These are phyloP conservation scores for Papilio elwesi DNA, from an alignment of 2,888 invertebrate genomes.

Conservation along the genomic window DNA sequence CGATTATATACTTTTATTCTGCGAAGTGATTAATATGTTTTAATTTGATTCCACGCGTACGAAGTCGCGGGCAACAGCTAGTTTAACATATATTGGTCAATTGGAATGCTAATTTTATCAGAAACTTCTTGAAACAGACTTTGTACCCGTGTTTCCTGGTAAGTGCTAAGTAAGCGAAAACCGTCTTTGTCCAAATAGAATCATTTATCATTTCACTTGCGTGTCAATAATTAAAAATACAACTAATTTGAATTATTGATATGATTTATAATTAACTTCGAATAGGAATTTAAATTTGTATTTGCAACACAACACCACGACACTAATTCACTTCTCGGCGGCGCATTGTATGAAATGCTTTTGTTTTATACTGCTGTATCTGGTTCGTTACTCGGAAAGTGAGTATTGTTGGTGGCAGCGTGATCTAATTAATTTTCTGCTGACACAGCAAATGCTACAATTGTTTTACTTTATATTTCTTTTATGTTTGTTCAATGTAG, in stretches of 20 bases:
- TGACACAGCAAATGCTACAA: constrained; percentile 21
- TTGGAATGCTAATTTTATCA: not conserved
- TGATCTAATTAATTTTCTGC: constrained; percentile 36
- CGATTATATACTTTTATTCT: too few species aligned
- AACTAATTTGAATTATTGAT: not conserved
- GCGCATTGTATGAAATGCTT: constrained; percentile 24
- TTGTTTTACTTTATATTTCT: constrained; percentile 29
- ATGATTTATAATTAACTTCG: not conserved
- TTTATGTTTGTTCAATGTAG: constrained; percentile 1
- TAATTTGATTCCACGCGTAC: too few species aligned
- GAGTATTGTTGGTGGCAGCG: constrained; percentile 24
- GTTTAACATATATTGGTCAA: not conserved
- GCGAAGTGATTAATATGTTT: too few species aligned
- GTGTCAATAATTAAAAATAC: not conserved
- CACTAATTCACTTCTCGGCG: constrained; percentile 9
- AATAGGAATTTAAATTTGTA: not conserved
- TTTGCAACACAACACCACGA: not conserved
- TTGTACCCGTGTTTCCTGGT: not conserved
- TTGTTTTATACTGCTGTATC: constrained; percentile 19
- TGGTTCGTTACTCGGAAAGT: constrained; percentile 25
- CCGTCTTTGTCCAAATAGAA: not conserved
- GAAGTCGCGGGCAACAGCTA: too few species aligned
- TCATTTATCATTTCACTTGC: not conserved
- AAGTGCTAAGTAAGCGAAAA: not conserved
- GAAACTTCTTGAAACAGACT: not conserved